Evolutionary conservation across 92 coral and sea anemone species (phyloP).

Genomic region (Muricea muricata): DNA sequence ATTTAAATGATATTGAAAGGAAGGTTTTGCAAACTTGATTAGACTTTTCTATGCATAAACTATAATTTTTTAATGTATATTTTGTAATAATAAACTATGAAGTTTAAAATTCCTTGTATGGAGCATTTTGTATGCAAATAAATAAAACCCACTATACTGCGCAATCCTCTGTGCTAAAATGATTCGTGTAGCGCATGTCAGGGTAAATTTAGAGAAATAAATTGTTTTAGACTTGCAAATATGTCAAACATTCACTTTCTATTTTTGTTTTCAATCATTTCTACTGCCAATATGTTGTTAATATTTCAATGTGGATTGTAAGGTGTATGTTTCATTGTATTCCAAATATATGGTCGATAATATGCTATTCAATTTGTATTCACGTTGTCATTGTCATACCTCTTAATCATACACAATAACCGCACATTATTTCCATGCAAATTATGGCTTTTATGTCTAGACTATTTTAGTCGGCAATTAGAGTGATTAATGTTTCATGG

Average conservation of each 20-base stretch:
- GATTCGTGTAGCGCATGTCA: too few species aligned
- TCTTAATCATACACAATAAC: neutral
- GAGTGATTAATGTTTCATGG: neutral
- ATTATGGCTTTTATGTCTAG: conserved; percentile 15
- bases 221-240: too few species aligned
- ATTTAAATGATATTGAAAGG: too few species aligned
- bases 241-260: neutral
- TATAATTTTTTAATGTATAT: too few species aligned
- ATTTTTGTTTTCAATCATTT: neutral
- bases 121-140: too few species aligned
- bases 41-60: too few species aligned
- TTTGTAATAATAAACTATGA: too few species aligned
- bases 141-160: too few species aligned
- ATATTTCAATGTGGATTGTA: neutral
- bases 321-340: neutral
- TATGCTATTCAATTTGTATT: neutral
- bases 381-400: neutral
- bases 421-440: neutral
- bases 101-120: too few species aligned
- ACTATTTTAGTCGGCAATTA: conserved; percentile 1
- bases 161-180: too few species aligned
- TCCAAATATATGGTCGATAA: neutral
- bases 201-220: too few species aligned
- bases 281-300: neutral
- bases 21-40: too few species aligned